Base-by-base conservation (phyloP, 2,888 invertebrate genomes). In the Tuta absoluta region DNA sequence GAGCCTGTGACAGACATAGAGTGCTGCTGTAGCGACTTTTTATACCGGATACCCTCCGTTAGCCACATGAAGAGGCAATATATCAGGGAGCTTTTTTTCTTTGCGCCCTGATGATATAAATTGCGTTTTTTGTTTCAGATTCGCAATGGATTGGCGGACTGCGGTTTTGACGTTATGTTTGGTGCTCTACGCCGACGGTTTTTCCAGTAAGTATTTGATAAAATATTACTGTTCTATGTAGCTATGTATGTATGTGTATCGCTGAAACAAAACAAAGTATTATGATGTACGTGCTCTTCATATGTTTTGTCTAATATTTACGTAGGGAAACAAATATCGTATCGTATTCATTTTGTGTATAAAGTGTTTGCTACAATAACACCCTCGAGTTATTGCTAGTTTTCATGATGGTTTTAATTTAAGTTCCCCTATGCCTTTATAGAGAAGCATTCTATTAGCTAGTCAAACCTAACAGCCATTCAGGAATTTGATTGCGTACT, bases 111-210 rank as follows among this genome's bases (percentile, higher is more conserved):
- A 63, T 63, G 61, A 51, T 62, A 63, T 66, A 66, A 64, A 66
- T 66, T 63, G 48, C 48, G 2, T 48, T 72, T 68, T 72, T 75
- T 69, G 69, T 88, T 87, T 63, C 87, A 91, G 91, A 75, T 80
- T 71, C 65, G 82, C 66, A 68, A 91, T 91, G 89, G 90, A 87
- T 77, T 91, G 92, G 92, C 78, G 79, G 66, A 83, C 85, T 63
- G 78, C 78, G 65, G 70, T 89, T 53, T 69, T 87, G 66, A 71
- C 81, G 66, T 77, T 87, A 64, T 78, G 83, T 21, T 69, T 88
- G 68, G 82, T 86, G 67, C 81, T 82, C 67, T 84, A 81, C 72
- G 86, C 83, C 70, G 87, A 89, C 74, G 91, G 90, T 68, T 92
- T 77, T 76, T 92, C 92, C 71, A 92, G 92, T 92, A 80, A 89